phyloP scores from a whole-genome alignment of 2,797 vertebrate genomes.

The Pseudomugil gertrudae region DNA sequence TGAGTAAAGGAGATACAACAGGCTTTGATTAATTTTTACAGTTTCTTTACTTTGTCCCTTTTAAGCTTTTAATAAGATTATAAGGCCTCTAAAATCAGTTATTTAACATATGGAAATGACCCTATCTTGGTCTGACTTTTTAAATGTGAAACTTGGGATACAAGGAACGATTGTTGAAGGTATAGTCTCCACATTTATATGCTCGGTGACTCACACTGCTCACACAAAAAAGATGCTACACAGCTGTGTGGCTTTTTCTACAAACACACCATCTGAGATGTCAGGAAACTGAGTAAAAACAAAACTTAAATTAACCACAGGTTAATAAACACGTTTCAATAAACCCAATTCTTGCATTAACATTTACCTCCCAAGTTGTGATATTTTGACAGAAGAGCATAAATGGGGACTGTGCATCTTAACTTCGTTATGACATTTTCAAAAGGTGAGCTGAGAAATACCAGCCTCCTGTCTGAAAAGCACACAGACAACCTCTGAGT shows the following conservation, averaged over 20 bases:
- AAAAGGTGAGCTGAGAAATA: conserved; percentile 65
- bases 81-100: not conserved
- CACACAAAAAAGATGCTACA: not conserved
- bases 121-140: not conserved
- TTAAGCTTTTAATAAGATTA: not conserved
- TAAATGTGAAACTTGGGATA: conserved; percentile 18
- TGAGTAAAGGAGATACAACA: not conserved
- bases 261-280: not conserved
- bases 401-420: conserved; percentile 32
- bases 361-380: conserved; percentile 31
- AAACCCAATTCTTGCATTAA: conserved; percentile 13
- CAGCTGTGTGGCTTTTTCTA: not conserved
- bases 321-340: conserved; percentile 23
- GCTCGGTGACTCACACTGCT: not conserved
- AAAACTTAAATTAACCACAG: not conserved
- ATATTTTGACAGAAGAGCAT: conserved; percentile 48
- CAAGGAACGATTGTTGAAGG: conserved; percentile 10
- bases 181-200: not conserved
- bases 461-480: conserved; percentile 49
- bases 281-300: not conserved
- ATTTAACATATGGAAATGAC: not conserved
- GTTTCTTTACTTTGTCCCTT: not conserved
- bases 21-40: not conserved
- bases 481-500: conserved; percentile 48
- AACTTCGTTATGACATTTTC: conserved; percentile 62